phyloP scores from a whole-genome alignment of 2,797 vertebrate species.

The Sylvia borin region DNA sequence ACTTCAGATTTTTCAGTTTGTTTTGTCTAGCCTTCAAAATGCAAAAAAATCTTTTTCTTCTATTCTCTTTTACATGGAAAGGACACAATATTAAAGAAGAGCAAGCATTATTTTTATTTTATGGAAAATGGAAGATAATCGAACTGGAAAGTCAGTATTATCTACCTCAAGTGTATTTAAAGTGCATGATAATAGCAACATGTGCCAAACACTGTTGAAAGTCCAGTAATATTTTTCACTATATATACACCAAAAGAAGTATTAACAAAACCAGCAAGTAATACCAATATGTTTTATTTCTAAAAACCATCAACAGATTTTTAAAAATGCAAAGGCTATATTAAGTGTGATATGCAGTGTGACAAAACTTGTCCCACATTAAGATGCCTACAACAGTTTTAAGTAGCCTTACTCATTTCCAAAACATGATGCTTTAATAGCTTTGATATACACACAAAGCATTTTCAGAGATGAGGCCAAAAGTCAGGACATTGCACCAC shows the following conservation, averaged over 20 bases:
- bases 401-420: background rate
- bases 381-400: background rate
- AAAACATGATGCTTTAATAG: background rate
- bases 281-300: background rate
- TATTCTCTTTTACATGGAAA: background rate
- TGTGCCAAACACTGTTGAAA: background rate
- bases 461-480: conserved; percentile 25
- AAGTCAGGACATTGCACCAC: conserved; percentile 51
- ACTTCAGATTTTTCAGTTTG: background rate
- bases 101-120: background rate
- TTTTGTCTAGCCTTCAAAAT: background rate
- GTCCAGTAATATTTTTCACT: background rate
- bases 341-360: background rate
- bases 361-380: background rate
- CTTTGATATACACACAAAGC: background rate
- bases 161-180: background rate
- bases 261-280: background rate
- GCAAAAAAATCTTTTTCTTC: background rate
- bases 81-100: background rate
- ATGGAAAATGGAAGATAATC: background rate
- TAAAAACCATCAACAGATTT: background rate
- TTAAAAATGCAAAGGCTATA: background rate
- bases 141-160: background rate
- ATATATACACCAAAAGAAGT: background rate
- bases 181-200: background rate